Conservation (phyloP, 2,797 vertebrate genomes). For the Acanthurus lineatus region DNA sequence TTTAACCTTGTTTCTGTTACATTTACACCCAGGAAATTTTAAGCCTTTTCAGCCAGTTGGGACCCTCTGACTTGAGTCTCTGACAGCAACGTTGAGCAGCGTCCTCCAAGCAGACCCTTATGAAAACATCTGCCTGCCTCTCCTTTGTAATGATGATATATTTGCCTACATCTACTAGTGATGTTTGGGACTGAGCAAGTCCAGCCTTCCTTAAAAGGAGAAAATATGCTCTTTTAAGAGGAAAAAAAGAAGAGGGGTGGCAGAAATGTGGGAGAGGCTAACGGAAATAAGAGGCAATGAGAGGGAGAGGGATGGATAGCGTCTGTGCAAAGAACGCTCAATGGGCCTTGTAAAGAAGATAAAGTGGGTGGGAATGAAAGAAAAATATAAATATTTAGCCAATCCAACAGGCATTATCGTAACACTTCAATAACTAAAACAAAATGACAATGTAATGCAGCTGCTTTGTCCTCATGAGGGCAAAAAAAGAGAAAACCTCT, state of each 20-base stretch:
- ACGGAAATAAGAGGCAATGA: constrained; percentile 49
- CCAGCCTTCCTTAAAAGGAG: constrained; percentile 86
- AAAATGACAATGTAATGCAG: constrained; percentile 21
- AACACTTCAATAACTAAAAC: constrained; percentile 42
- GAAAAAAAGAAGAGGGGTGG: constrained; percentile 72
- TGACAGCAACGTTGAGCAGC: constrained; percentile 52
- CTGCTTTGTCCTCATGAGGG: constrained; percentile 15
- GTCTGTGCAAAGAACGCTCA: constrained; percentile 52
- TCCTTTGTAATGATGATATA: constrained; percentile 76
- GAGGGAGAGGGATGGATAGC: constrained; percentile 48
- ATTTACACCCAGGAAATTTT: constrained; percentile 70
- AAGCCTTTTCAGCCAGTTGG: constrained; percentile 50
- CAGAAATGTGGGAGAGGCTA: constrained; percentile 71
- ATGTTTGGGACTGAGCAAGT: constrained; percentile 74
- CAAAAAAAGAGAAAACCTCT: neutral
- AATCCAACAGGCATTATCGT: constrained; percentile 42
- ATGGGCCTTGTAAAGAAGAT: constrained; percentile 59
- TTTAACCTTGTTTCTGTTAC: constrained; percentile 59
- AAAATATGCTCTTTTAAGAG: constrained; percentile 84
- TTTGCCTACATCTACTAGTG: constrained; percentile 69
- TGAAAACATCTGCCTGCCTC: constrained; percentile 77
- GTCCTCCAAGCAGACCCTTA: constrained; percentile 63
- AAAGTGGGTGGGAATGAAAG: constrained; percentile 58
- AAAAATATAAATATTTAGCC: constrained; percentile 59
- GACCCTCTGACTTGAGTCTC: constrained; percentile 52